A percentile compares a stretch with the other conserved stretches of the same genome.
These are phyloP conservation scores for Spodoptera exigua DNA, from an alignment of 2,888 invertebrate species.

Conservation along the genomic window DNA sequence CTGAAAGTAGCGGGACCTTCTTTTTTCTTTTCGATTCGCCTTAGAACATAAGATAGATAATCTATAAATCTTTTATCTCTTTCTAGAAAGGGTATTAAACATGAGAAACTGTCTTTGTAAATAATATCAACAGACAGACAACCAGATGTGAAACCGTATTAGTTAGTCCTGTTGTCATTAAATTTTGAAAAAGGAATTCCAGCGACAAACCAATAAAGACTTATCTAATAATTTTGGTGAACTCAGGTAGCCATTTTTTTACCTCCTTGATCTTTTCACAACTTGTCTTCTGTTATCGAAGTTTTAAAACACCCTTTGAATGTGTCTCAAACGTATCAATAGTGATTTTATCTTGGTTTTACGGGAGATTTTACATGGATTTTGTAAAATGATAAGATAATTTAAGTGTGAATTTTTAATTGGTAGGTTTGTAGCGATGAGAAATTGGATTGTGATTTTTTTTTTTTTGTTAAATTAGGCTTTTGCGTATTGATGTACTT, in stretches of 20 bases:
- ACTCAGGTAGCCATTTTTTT: slow-evolving; percentile 55
- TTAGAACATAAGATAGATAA: no score
- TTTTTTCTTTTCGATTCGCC: no score
- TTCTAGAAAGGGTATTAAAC: no score
- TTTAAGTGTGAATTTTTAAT: slow-evolving; percentile 25
- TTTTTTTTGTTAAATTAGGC: no score
- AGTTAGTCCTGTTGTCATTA: slow-evolving; percentile 5
- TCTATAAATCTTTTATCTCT: no score
- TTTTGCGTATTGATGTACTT: no score
- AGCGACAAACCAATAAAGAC: slow-evolving; percentile 16
- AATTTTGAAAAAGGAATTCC: slow-evolving; percentile 3
- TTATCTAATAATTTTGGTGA: slow-evolving; percentile 1
- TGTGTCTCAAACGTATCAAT: slow-evolving; percentile 32
- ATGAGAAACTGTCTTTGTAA: no score
- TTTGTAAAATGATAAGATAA: slow-evolving; percentile 27
- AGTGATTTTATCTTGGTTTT: slow-evolving; percentile 47
- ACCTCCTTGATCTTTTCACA: slow-evolving; percentile 10
- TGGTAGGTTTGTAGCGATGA: slow-evolving; percentile 1
- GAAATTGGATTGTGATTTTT: not conserved
- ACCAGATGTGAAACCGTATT: no score
- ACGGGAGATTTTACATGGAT: slow-evolving; percentile 39
- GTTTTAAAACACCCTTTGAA: slow-evolving; percentile 37
- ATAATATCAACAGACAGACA: no score
- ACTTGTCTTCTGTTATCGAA: not conserved
- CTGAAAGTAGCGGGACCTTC: no score